Base-by-base conservation (phyloP, 2,113 vertebrate genomes). In the Chionodraco myersi region DNA sequence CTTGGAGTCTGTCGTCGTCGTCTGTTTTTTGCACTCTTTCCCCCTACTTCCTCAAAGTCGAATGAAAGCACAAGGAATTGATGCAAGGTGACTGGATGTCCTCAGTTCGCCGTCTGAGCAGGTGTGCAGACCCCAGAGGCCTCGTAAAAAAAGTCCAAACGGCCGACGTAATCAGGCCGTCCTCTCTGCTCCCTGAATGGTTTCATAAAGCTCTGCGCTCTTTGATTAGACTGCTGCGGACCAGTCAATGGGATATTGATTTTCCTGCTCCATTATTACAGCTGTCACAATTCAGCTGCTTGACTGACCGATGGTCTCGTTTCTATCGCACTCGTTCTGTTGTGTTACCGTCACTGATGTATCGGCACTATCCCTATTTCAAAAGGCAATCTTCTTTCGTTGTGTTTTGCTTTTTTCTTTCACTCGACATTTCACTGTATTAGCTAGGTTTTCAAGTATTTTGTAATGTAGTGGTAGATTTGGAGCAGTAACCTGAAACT, bases 241-340 rank as follows among this genome's bases (percentile, higher is more conserved):
- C 79, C 85, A 90, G 90, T 92, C 94, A 93, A 93, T 94, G 94
- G 85, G 86, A 89, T 94, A 94, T 95, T 82, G 94, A 95, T 95
- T 94, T 93, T 88, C 72, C 80, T 75, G 84, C 71, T 79, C 90
- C 86, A 89, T 93, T 88, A 93, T 94, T 92, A 90, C 85, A 77
- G 88, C 91, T 93, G 92, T 93, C 93, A 94, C 90, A 93, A 85
- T 90, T 82, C 87, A 81, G 86, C 90, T 85, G 85, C 66, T 83
- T 93, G 91, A 94, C 91, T 94, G 94, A 94, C 89, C 92, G 92
- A 94, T 94, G 90, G 84, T 75, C 45, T 60, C n/a, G 67, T 90
- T 88, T 85, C 83, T 86, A 87, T 82, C 83, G 69, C 85, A 74
- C 86, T 78, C 70, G 58, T 91, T 90, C 53, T 85, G 72, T 77